Evolutionary conservation across 1,140 invertebrate species (phyloP), one percentile per base, ranked within the genome.

Genomic region (Drosophila pallidifrons): DNA sequence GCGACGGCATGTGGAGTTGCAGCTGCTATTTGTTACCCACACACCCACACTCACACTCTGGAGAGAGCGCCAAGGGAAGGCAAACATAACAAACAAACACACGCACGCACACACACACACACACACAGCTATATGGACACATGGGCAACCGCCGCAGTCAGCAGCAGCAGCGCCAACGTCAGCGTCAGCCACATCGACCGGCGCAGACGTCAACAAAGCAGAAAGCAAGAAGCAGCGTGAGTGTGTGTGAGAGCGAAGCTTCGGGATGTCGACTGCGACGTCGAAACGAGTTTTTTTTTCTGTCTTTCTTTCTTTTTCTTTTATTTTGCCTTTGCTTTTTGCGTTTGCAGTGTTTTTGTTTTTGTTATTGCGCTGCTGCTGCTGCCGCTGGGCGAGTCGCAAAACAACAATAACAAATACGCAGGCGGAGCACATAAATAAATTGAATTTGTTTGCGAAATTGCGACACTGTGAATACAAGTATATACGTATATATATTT

Each of bases 151-250:
- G 20, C 20, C 20, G 20, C 20, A 25, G 20, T 25, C 20, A 20
- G 47, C 59, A 70, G 60, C 25, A 58, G 65, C 78, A 71, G 60
- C 49, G 58, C 13, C 59, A 54, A 38, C 30, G 65, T 49, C 51
- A 63, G 71, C 70, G 58, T 38, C 74, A 68, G 38, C 38, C 74
- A 68, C 49, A 65, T 57, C 73, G 73, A 66, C 77, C 77, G 77
- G 77, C 77, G 76, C 77, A 80, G 76, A 78, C 77, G 70, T 79
- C 75, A 79, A 78, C 75, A 74, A 51, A 61, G 51, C 60, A 46
- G 57, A 57, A 61, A 51, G 2, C 2, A 75, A 51, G 45, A 49
- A 60, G 69, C 59, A 58, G 75, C 15, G 13, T 28, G 38, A 43
- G 41, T 52, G 38, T 54, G 41, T 52, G 51, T 47, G 55, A 71